phyloP scores from a whole-genome alignment of 2,888 invertebrate genomes.

The Aleiodes alternator region DNA sequence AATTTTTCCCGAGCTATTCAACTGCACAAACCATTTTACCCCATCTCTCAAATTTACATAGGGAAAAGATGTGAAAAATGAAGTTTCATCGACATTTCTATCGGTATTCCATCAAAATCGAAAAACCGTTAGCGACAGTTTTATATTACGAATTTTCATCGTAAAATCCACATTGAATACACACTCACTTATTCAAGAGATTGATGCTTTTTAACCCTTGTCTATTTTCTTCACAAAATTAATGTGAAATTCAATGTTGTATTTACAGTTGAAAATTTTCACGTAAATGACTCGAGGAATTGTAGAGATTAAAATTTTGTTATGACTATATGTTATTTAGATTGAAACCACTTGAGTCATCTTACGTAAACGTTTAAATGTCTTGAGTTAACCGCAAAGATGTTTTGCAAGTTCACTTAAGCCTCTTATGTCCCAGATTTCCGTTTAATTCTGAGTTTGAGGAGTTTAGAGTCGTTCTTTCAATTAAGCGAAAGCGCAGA shows the following conservation, averaged over 20 bases:
- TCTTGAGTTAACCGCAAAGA: conserved; percentile 20
- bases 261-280: background rate
- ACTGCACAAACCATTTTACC: background rate
- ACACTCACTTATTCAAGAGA: conserved; percentile 26
- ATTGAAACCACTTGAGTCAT: conserved; percentile 28
- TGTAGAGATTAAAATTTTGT: conserved; percentile 8
- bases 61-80: conserved; percentile 1
- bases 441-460: conserved; percentile 11
- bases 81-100: conserved; percentile 1
- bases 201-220: conserved; percentile 43
- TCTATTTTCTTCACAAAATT: conserved; percentile 25
- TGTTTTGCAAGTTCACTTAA: conserved; percentile 19
- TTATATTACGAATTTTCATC: conserved; percentile 20
- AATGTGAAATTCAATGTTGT: background rate
- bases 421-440: conserved; percentile 16
- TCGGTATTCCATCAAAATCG: conserved; percentile 67
- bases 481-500: no score
- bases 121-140: conserved; percentile 62
- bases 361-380: conserved; percentile 20
- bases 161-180: conserved; percentile 13
- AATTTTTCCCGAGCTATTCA: background rate
- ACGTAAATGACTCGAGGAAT: background rate
- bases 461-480: no score
- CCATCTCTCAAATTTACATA: background rate
- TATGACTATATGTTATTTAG: background rate